These are phyloP conservation scores for Sebastes steindachneri DNA, from an alignment of 2,797 vertebrate species.

Conservation along the genomic window DNA sequence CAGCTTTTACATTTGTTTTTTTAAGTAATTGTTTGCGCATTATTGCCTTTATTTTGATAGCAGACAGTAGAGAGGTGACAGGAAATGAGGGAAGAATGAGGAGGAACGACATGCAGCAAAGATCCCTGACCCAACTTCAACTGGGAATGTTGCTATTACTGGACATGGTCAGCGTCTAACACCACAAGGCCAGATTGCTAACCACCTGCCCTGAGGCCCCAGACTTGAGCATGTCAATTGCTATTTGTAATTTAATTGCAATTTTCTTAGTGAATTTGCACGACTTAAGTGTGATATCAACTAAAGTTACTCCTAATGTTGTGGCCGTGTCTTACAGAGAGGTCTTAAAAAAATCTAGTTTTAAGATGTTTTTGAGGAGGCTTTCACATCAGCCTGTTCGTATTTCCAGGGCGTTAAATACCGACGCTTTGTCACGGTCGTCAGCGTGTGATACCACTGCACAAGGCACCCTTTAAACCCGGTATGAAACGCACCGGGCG, in stretches of 20 bases:
- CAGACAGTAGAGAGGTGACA: not conserved
- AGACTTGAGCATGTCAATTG: not conserved
- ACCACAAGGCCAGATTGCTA: not conserved
- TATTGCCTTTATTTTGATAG: not conserved
- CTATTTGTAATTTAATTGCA: not conserved
- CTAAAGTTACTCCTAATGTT: not conserved
- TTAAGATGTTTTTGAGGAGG: not conserved
- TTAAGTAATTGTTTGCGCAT: not conserved
- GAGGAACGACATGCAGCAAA: not conserved
- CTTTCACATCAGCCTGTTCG: not conserved
- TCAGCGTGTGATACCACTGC: accelerated
- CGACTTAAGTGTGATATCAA: not conserved
- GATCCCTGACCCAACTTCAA: not conserved
- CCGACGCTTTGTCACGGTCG: no score
- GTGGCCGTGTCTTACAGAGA: not conserved
- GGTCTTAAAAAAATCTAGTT: not conserved
- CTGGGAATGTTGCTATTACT: not conserved
- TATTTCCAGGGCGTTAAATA: no score
- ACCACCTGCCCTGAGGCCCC: not conserved
- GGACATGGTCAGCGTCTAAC: not conserved
- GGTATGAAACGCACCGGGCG: no score
- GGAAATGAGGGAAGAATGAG: not conserved
- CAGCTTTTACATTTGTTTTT: not conserved
- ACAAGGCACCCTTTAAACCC: no score
- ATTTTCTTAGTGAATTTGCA: not conserved